Conservation (phyloP, 2,888 invertebrate genomes). For the Cheilosia impressa region DNA sequence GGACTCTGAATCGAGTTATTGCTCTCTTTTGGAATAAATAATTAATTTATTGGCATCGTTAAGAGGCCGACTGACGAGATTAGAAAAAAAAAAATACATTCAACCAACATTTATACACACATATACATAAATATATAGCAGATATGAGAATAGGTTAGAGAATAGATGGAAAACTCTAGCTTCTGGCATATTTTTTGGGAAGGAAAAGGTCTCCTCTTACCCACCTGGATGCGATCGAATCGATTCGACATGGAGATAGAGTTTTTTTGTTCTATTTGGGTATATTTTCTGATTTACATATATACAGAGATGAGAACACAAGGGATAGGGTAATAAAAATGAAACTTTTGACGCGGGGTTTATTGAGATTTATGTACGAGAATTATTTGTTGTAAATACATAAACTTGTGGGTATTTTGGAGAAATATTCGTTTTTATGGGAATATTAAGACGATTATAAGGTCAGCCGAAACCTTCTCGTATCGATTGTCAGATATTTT, state of each 20-base stretch:
- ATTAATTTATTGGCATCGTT: slow-evolving; percentile 62
- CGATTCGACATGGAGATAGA: slow-evolving; percentile 11
- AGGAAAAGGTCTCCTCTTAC: not conserved
- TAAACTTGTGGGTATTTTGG: slow-evolving; percentile 9
- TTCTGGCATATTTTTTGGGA: slow-evolving; percentile 20
- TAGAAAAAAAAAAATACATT: slow-evolving; percentile 10
- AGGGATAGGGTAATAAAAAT: slow-evolving; percentile 13
- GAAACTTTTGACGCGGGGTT: slow-evolving; percentile 21
- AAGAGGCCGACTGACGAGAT: slow-evolving; percentile 36
- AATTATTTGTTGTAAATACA: slow-evolving; percentile 37
- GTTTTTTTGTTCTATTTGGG: slow-evolving; percentile 16
- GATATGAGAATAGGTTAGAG: not conserved
- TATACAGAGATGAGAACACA: slow-evolving; percentile 12
- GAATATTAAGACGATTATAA: slow-evolving; percentile 3
- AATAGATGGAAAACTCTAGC: not conserved
- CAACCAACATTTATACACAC: not conserved
- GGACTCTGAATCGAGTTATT: slow-evolving; percentile 45
- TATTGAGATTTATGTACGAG: slow-evolving; percentile 31
- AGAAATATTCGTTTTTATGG: not conserved
- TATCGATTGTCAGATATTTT: not conserved
- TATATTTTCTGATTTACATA: slow-evolving; percentile 26
- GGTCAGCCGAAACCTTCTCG: not conserved
- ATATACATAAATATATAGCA: not conserved
- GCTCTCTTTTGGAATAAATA: slow-evolving; percentile 47
- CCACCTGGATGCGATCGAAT: slow-evolving; percentile 24